Evolutionary conservation across 2,888 invertebrate species (phyloP).

Genomic region (Andrena fulva): DNA sequence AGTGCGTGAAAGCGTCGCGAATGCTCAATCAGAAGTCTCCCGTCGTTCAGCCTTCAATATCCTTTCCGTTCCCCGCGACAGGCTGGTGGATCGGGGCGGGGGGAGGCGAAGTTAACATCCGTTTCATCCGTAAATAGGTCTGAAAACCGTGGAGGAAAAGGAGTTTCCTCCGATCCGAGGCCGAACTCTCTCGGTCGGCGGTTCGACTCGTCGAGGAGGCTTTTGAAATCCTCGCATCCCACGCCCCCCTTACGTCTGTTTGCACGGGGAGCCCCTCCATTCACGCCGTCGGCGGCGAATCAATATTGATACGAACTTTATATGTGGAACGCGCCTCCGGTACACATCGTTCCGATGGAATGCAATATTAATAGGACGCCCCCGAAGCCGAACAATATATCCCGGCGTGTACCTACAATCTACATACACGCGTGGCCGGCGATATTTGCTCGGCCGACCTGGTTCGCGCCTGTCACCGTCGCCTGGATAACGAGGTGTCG

Average conservation of each 20-base stretch:
- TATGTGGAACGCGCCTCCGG: slow-evolving; percentile 43
- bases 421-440: slow-evolving; percentile 12
- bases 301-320: slow-evolving; percentile 74
- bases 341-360: slow-evolving; percentile 50
- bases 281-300: slow-evolving; percentile 65
- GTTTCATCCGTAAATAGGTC: slow-evolving; percentile 63
- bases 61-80: slow-evolving; percentile 39
- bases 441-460: slow-evolving; percentile 35
- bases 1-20: slow-evolving; percentile 25
- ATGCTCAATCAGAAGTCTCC: slow-evolving; percentile 36
- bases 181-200: neutral
- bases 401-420: slow-evolving; percentile 29
- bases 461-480: slow-evolving; percentile 32
- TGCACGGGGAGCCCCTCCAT: slow-evolving; percentile 55
- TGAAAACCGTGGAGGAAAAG: slow-evolving; percentile 44
- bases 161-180: slow-evolving; percentile 18
- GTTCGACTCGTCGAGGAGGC: slow-evolving; percentile 23
- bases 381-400: slow-evolving; percentile 59
- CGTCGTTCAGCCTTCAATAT: slow-evolving; percentile 37
- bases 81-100: slow-evolving; percentile 3
- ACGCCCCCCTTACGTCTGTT: slow-evolving; percentile 57
- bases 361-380: slow-evolving; percentile 64
- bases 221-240: slow-evolving; percentile 65
- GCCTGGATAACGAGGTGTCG: slow-evolving; percentile 50
- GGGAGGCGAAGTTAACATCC: slow-evolving; percentile 57